Evolutionary conservation across 2,113 vertebrate species (phyloP), one percentile per base, ranked within the genome.

Genomic region (Pollachius pollachius): DNA sequence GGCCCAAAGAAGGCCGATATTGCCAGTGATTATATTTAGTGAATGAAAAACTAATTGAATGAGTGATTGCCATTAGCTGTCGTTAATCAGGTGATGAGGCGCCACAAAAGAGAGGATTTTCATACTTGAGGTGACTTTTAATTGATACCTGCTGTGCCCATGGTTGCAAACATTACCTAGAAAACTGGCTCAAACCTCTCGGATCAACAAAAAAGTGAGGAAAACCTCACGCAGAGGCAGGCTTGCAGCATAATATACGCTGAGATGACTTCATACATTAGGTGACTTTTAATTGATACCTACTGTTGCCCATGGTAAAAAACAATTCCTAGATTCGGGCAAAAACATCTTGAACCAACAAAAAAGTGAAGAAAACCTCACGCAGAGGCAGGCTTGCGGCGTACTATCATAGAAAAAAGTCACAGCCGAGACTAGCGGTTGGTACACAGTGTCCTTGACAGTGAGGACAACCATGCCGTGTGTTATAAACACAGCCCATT

Each of bases 21-120:
- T 79, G 78, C 62, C 75, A 74, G 70, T 85, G 84, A 88, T 89
- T 88, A 85, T 79, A 83, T 75, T 75, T 83, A 66, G 68, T 78
- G 69, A 85, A 88, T 84, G 64, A 84, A 84, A 84, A 18, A 59
- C 80, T 83, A 86, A 89, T 88, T 87, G 78, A 89, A 88, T 77
- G 62, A 82, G 72, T 67, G 17, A 62, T 72, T 75, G 78, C 81
- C 78, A 80, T 70, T 75, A 70, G 71, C 68, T 75, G 67, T 80
- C 74, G 73, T 88, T 80, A 85, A 85, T 84, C 67, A 69, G 68
- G 74, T 57, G 60, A 64, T 65, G 70, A 52, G 48, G 69, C 15
- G 60, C 70, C 67, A 73, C 30, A 73, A 69, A 77, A 78, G 74
- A 77, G 76, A 75, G 16, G 57, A 25, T 82, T 82, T 83, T 77